Evolutionary conservation across 2,113 vertebrate genomes (phyloP).

Genomic region (Nothoprocta perdicaria): DNA sequence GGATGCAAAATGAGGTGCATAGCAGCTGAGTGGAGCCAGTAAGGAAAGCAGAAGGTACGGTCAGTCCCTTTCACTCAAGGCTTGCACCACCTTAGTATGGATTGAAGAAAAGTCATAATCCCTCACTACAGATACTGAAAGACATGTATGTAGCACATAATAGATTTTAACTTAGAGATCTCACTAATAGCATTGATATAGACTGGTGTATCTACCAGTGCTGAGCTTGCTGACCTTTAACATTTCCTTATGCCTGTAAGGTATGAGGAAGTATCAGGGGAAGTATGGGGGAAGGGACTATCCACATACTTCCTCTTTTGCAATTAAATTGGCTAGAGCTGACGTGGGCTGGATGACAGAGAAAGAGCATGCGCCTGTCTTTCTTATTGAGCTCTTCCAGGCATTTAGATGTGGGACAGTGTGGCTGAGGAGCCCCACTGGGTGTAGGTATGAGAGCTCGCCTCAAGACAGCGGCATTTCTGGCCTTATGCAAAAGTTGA

Average conservation of each 20-base stretch:
- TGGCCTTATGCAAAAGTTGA: background rate
- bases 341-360: background rate
- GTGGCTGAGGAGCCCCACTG: background rate
- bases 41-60: background rate
- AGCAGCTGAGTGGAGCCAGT: background rate
- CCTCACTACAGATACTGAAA: background rate
- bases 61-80: background rate
- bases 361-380: background rate
- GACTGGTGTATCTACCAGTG: background rate
- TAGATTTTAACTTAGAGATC: background rate
- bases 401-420: background rate
- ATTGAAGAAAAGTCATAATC: background rate
- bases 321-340: background rate
- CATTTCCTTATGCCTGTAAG: background rate
- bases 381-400: background rate
- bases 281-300: background rate
- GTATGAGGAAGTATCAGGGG: background rate
- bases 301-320: background rate
- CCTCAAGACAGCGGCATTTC: background rate
- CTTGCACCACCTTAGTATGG: background rate
- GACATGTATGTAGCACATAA: background rate
- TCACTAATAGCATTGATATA: background rate
- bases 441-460: background rate
- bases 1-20: background rate
- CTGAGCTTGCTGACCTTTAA: background rate